A percentile compares a stretch with the other conserved stretches of the same genome.
phyloP scores from a whole-genome alignment of 1,140 invertebrate species.

The Drosophila insularis region DNA sequence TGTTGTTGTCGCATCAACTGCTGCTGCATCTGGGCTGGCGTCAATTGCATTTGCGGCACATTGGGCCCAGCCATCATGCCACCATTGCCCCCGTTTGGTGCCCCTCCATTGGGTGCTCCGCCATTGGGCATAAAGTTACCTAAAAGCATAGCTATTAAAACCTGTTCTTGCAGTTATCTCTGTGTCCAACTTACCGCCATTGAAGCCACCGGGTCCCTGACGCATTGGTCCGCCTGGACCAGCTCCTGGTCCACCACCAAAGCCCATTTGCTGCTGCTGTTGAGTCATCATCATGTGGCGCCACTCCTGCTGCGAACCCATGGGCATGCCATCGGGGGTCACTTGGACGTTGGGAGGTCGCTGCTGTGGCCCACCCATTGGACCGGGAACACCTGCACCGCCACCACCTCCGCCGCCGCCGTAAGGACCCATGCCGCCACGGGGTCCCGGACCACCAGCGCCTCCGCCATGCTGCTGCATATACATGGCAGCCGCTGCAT shows the following conservation, averaged over 20 bases:
- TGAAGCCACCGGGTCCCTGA: constrained; percentile 86
- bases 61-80: constrained; percentile 73
- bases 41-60: constrained; percentile 84
- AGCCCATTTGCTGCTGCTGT: constrained; percentile 86
- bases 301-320: constrained; percentile 86
- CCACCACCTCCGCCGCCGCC: constrained; percentile 58
- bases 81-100: constrained; percentile 55
- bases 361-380: constrained; percentile 80
- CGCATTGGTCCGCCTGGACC: constrained; percentile 81
- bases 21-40: constrained; percentile 83
- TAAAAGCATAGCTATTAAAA: constrained; percentile 13
- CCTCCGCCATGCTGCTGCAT: constrained; percentile 82
- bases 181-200: constrained; percentile 84
- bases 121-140: constrained; percentile 80
- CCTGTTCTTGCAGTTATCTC: too few species aligned
- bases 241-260: constrained; percentile 83
- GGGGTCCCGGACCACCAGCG: constrained; percentile 63
- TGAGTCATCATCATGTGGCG: constrained; percentile 88
- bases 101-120: constrained; percentile 66
- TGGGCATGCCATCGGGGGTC: constrained; percentile 84
- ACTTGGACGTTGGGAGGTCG: constrained; percentile 84
- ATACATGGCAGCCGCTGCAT: constrained; percentile 83
- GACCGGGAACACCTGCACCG: constrained; percentile 47
- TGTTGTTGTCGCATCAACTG: constrained; percentile 82
- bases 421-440: constrained; percentile 82